A percentile compares a stretch with the other conserved stretches of the same genome.
Conservation (phyloP, 64 coral and sea anemone species). For the Actinia tenebrosa region DNA sequence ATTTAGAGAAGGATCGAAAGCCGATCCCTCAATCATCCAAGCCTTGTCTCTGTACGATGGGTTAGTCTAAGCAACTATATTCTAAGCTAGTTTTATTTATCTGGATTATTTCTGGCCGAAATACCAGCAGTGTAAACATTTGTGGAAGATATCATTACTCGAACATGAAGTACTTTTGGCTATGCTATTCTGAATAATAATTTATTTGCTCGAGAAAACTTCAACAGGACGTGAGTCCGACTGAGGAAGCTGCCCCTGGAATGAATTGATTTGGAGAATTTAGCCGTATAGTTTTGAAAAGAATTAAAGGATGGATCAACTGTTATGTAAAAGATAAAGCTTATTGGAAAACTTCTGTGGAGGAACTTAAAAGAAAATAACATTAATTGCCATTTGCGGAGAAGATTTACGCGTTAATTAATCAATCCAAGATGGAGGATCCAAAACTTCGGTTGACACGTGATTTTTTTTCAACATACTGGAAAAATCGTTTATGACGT, state of each 20-base stretch:
- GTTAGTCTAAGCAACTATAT: slow-evolving; percentile 45
- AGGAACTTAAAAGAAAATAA: too few species aligned
- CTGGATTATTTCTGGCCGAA: neutral
- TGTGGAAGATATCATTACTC: neutral
- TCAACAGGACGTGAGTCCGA: too few species aligned
- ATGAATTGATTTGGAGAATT: too few species aligned
- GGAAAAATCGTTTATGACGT: neutral
- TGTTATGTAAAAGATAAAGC: too few species aligned
- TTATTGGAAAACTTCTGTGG: too few species aligned
- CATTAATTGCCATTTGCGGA: neutral
- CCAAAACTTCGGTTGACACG: neutral
- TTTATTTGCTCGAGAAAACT: neutral
- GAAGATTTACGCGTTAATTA: neutral
- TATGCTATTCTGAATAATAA: neutral
- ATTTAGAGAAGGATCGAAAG: slow-evolving; percentile 92
- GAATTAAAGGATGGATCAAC: too few species aligned
- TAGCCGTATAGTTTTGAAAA: too few species aligned
- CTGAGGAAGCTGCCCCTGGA: too few species aligned
- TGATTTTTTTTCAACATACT: too few species aligned
- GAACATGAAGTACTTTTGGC: neutral
- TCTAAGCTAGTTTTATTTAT: neutral
- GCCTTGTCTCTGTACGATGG: slow-evolving; percentile 97
- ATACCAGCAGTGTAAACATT: neutral
- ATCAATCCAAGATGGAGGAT: neutral
- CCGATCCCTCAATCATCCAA: slow-evolving; percentile 96